A percentile compares a stretch with the other conserved stretches of the same genome.
phyloP scores from a whole-genome alignment of 2,888 invertebrate species.

The Pedicia rivosa region DNA sequence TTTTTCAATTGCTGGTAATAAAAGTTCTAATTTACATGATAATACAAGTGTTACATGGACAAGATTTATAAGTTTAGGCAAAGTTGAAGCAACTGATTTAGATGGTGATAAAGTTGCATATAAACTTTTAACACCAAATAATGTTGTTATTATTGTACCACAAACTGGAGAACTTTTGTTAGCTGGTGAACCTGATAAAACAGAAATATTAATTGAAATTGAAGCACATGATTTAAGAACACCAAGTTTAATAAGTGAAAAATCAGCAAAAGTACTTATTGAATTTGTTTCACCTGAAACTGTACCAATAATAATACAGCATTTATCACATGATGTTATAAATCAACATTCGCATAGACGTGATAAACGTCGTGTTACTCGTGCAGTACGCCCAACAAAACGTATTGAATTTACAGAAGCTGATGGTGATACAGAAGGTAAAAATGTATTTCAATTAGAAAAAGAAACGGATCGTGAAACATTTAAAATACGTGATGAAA shows the following conservation, averaged over 20 bases:
- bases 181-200: conserved; percentile 57
- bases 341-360: conserved; percentile 40
- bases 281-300: conserved; percentile 48
- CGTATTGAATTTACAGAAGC: conserved; percentile 82
- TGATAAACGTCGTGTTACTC: conserved; percentile 63
- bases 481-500: conserved; percentile 85
- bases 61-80: conserved; percentile 68
- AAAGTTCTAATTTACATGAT: conserved; percentile 35
- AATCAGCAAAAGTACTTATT: conserved; percentile 59
- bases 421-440: conserved; percentile 76
- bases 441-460: conserved; percentile 76
- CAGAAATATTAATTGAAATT: conserved; percentile 53
- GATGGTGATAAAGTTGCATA: conserved; percentile 91
- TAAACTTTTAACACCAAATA: conserved; percentile 61
- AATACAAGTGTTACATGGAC: conserved; percentile 52
- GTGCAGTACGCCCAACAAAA: conserved; percentile 88
- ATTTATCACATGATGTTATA: conserved; percentile 32
- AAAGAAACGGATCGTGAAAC: conserved; percentile 86
- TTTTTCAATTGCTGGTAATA: conserved; percentile 54
- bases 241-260: conserved; percentile 51
- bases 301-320: conserved; percentile 40
- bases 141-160: conserved; percentile 75
- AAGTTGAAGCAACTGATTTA: conserved; percentile 71
- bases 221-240: conserved; percentile 69
- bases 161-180: conserved; percentile 82